These are phyloP conservation scores for rat (Rattus norvegicus) DNA, from an alignment of 2,113 vertebrate genomes.

Conservation along the genomic window GRCr8 NC_086031.1:58404501-58405000, in stretches of 20 bases:
- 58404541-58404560: neutral
- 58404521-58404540: neutral
- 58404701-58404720: too few relatives aligned
- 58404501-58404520: neutral
- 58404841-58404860: too few relatives aligned
- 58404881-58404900: neutral
- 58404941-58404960: neutral
- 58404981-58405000: neutral
- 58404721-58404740: too few relatives aligned
- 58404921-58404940: neutral
- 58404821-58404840: too few relatives aligned
- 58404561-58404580: neutral
- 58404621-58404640: neutral
- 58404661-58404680: too few relatives aligned
- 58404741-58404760: too few relatives aligned
- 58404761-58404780: too few relatives aligned
- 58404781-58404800: too few relatives aligned
- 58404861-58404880: neutral
- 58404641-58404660: too few relatives aligned
- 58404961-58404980: neutral
- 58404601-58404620: neutral
- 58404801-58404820: too few relatives aligned
- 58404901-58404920: constrained; percentile 18
- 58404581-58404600: neutral
- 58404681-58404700: too few relatives aligned